Conservation (phyloP, 2,888 invertebrate species). For the Stegana nigrithorax region DNA sequence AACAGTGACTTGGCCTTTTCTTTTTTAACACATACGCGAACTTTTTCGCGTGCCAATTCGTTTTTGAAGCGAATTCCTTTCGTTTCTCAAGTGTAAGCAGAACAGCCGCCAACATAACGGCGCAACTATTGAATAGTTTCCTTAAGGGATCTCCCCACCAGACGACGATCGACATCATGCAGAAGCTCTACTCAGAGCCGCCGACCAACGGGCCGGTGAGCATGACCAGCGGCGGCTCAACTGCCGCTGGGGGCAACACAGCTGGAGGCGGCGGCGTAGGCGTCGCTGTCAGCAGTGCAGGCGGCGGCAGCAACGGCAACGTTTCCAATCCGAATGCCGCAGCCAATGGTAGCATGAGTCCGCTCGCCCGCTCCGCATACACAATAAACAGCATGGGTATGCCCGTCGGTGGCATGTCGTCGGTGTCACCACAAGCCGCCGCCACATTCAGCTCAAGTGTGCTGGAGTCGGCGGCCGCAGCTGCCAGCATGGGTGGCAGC, state of each 20-base stretch:
- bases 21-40: neutral
- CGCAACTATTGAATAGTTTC: conserved; percentile 64
- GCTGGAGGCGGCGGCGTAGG: conserved; percentile 44
- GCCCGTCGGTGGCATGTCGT: conserved; percentile 74
- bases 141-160: conserved; percentile 67
- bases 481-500: conserved; percentile 72
- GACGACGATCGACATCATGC: conserved; percentile 68
- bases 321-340: conserved; percentile 50
- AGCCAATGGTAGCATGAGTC: conserved; percentile 73
- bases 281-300: conserved; percentile 44
- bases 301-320: conserved; percentile 35
- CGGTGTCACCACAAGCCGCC: conserved; percentile 74
- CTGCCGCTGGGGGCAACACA: conserved; percentile 46
- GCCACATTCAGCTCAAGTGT: conserved; percentile 72
- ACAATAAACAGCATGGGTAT: conserved; percentile 85
- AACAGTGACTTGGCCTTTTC: neutral
- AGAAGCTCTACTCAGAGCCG: conserved; percentile 68
- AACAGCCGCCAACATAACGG: conserved; percentile 65
- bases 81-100: conserved; percentile 3
- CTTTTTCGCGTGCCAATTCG: no score
- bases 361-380: conserved; percentile 80
- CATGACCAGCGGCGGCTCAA: conserved; percentile 71
- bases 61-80: conserved; percentile 19
- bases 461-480: conserved; percentile 70
- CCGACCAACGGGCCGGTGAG: conserved; percentile 64